Evolutionary conservation across 1,140 invertebrate genomes (phyloP).

Genomic region (Lordiphosa collinella): DNA sequence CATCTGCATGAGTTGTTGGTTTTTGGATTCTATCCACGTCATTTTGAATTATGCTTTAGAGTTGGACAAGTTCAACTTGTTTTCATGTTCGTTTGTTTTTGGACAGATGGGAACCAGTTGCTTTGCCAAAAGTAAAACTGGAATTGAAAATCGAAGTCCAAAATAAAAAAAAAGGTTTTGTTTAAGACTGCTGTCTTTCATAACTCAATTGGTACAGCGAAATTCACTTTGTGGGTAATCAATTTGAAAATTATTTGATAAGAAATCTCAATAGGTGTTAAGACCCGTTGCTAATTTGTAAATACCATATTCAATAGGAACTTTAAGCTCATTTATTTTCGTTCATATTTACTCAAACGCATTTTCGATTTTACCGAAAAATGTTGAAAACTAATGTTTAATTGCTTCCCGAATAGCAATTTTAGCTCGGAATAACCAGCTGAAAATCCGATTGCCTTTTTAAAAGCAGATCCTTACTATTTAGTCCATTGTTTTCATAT

Average conservation of each 20-base stretch:
- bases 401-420: too few relatives aligned
- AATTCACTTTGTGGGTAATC: slow-evolving; percentile 4
- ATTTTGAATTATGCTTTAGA: slow-evolving; percentile 4
- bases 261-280: not conserved
- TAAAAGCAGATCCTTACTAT: too few relatives aligned
- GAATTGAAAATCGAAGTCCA: slow-evolving; percentile 1
- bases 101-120: slow-evolving; percentile 1
- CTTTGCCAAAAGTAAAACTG: slow-evolving; percentile 4
- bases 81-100: not conserved
- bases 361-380: too few relatives aligned
- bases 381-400: too few relatives aligned
- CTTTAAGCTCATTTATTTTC: slow-evolving; percentile 3
- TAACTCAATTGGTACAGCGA: slow-evolving; percentile 8
- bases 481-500: too few relatives aligned
- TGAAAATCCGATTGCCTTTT: too few relatives aligned
- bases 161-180: slow-evolving; percentile 1
- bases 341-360: too few relatives aligned
- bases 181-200: slow-evolving; percentile 1
- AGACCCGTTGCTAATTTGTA: too few relatives aligned
- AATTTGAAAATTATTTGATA: slow-evolving; percentile 1
- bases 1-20: not conserved
- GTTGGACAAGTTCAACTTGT: slow-evolving; percentile 11
- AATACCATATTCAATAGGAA: not conserved
- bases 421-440: too few relatives aligned
- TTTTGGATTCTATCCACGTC: slow-evolving; percentile 3